phyloP scores from a whole-genome alignment of 2,888 invertebrate species.

The Hymenopus coronatus region DNA sequence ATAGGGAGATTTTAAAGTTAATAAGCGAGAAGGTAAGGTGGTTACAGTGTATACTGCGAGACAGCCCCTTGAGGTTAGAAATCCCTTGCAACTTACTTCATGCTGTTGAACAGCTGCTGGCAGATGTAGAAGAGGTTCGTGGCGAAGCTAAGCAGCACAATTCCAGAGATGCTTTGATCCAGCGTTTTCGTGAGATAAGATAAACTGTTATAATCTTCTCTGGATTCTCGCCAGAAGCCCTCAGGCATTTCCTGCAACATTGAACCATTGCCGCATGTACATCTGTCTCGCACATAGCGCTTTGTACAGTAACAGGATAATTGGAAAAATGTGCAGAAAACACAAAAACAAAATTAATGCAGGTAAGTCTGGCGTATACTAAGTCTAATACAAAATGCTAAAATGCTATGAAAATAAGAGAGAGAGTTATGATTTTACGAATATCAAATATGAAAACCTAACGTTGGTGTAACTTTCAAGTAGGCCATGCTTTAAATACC shows the following conservation, averaged over 20 bases:
- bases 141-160: constrained; percentile 34
- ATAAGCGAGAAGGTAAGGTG: too few species aligned
- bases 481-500: too few species aligned
- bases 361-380: background rate
- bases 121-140: constrained; percentile 35
- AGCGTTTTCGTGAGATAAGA: constrained; percentile 28
- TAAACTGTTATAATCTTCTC: constrained; percentile 30
- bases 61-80: too few species aligned
- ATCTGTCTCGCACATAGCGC: too few species aligned
- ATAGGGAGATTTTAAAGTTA: too few species aligned
- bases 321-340: background rate
- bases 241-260: constrained; percentile 12
- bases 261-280: background rate
- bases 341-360: background rate
- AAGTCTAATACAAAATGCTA: background rate
- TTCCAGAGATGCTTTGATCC: constrained; percentile 29
- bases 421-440: too few species aligned
- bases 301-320: background rate
- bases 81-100: constrained; percentile 26
- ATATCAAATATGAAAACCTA: too few species aligned
- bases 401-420: too few species aligned
- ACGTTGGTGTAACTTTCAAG: too few species aligned
- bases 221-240: constrained; percentile 26
- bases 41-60: too few species aligned
- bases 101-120: constrained; percentile 33